Conservation (phyloP, 2,888 invertebrate species). For the Candidula unifasciata region DNA sequence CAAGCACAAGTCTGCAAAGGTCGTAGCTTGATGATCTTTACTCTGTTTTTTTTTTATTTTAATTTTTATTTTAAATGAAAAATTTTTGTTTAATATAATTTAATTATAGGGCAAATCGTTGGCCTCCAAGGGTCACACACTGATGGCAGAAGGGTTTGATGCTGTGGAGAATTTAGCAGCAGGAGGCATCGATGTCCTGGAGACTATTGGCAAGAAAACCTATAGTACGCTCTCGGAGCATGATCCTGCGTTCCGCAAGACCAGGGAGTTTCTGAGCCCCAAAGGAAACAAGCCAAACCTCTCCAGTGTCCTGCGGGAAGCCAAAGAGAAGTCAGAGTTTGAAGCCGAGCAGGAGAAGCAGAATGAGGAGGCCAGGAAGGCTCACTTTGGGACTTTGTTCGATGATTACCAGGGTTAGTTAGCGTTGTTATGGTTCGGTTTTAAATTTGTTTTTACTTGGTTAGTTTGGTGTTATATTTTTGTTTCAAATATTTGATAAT, state of each 20-base stretch:
- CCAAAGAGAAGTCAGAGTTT: slow-evolving; percentile 82
- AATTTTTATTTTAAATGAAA: too few species aligned
- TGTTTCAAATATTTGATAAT: slow-evolving; percentile 85
- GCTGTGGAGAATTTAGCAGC: slow-evolving; percentile 69
- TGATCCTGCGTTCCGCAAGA: slow-evolving; percentile 88
- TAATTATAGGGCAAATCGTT: slow-evolving; percentile 64
- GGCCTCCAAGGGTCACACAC: slow-evolving; percentile 51
- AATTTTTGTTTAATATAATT: too few species aligned
- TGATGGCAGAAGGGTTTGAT: slow-evolving; percentile 55
- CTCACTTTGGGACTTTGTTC: slow-evolving; percentile 84
- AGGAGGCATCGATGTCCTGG: slow-evolving; percentile 85
- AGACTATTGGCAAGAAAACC: slow-evolving; percentile 95
- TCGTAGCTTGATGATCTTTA: too few species aligned
- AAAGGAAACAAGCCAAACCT: slow-evolving; percentile 73
- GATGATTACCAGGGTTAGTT: slow-evolving; percentile 89
- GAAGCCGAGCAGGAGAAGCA: slow-evolving; percentile 79
- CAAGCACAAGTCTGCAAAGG: too few species aligned
- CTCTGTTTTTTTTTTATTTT: neutral
- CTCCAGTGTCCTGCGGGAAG: slow-evolving; percentile 83
- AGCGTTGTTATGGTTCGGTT: neutral
- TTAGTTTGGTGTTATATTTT: neutral
- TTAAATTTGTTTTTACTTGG: too few species aligned
- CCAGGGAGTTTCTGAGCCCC: slow-evolving; percentile 83
- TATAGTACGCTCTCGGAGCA: slow-evolving; percentile 95
- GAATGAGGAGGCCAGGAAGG: slow-evolving; percentile 81